Percentiles rank a stretch among this genome's conserved stretches.
Conservation (phyloP, 2,797 vertebrate species). For the Megalops cyprinoides region DNA sequence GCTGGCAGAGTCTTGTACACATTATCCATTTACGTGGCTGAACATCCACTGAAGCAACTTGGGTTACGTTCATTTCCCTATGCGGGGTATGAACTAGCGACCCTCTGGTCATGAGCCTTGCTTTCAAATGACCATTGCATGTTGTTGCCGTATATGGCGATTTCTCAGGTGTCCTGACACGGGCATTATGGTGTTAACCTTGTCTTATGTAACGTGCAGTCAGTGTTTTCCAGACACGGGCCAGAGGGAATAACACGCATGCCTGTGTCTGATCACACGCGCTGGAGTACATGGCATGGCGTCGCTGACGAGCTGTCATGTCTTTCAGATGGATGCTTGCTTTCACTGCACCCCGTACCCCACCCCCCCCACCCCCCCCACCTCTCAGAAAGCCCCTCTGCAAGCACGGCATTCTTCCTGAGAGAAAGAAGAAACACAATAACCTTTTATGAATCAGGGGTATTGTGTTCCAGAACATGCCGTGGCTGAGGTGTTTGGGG, state of each 20-base stretch:
- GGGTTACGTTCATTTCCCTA: not conserved
- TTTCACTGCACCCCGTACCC: not conserved
- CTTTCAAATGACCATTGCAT: not conserved
- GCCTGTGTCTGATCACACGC: not conserved
- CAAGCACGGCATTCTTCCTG: conserved; percentile 13
- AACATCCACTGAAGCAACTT: not conserved
- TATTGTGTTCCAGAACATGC: conserved; percentile 3
- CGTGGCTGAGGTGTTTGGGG: not conserved
- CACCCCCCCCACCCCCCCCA: not conserved
- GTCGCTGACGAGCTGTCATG: not conserved
- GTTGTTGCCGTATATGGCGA: not conserved
- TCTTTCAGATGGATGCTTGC: not conserved
- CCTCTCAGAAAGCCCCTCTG: not conserved
- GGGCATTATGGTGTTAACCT: not conserved
- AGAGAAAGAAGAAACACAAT: not conserved
- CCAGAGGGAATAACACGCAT: not conserved
- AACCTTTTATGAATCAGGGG: not conserved
- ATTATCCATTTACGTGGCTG: not conserved
- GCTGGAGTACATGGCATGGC: not conserved
- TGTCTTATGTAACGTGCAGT: not conserved
- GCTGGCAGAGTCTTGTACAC: not conserved
- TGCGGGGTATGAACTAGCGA: not conserved
- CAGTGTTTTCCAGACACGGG: not conserved
- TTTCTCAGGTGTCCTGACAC: not conserved
- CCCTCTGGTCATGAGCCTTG: not conserved